Conservation (phyloP, 1,140 invertebrate species). For the Drosophila carrolli region DNA sequence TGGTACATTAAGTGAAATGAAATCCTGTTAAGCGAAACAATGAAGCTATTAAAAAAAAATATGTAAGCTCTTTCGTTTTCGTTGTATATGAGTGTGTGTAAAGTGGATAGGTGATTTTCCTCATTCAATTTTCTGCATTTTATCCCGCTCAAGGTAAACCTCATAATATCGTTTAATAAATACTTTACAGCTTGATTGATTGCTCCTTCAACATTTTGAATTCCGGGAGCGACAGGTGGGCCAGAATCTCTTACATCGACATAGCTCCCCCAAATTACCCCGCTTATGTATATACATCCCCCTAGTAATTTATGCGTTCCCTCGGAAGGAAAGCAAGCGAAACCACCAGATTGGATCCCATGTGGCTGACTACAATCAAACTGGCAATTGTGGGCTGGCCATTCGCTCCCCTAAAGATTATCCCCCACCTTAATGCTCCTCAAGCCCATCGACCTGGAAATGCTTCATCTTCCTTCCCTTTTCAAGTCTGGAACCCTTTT, state of each 20-base stretch:
- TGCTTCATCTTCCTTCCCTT: slow-evolving; percentile 16
- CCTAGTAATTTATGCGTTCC: slow-evolving; percentile 67
- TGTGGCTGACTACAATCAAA: slow-evolving; percentile 79
- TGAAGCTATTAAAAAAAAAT: slow-evolving; percentile 80
- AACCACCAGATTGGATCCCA: slow-evolving; percentile 74
- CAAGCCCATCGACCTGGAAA: slow-evolving; percentile 75
- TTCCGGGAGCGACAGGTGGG: slow-evolving; percentile 64
- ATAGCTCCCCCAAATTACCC: slow-evolving; percentile 40
- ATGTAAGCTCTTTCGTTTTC: slow-evolving; percentile 21
- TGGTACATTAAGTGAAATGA: slow-evolving; percentile 77
- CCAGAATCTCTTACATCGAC: slow-evolving; percentile 51
- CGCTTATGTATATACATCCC: background rate
- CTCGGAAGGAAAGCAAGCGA: slow-evolving; percentile 30
- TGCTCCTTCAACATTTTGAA: slow-evolving; percentile 43
- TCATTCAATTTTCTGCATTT: slow-evolving; percentile 25
- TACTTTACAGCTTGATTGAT: slow-evolving; percentile 82
- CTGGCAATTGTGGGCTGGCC: slow-evolving; percentile 59
- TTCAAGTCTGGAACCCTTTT: slow-evolving; percentile 58
- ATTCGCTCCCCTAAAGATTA: slow-evolving; percentile 28
- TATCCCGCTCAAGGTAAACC: slow-evolving; percentile 54
- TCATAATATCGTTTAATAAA: slow-evolving; percentile 82
- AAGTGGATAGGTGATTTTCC: slow-evolving; percentile 9
- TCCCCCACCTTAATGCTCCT: slow-evolving; percentile 26
- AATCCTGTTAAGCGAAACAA: slow-evolving; percentile 80
- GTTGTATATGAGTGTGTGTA: background rate